Evolutionary conservation across 2,113 vertebrate genomes (phyloP), one percentile per base, ranked within the genome.

Genomic region (Pelobates fuscus): DNA sequence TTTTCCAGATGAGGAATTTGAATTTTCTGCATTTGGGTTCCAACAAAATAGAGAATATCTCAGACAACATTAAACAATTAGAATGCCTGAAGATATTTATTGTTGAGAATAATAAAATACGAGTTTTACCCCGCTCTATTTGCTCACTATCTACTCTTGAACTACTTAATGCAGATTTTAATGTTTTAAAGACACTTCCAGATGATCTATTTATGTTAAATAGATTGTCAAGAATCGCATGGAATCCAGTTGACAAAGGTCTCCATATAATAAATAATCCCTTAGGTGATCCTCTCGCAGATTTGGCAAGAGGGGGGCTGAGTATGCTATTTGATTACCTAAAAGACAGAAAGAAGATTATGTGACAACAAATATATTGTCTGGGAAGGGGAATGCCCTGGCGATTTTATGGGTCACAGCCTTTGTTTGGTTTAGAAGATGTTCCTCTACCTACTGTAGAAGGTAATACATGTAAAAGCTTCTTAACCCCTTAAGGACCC

Each of bases 221-320:
- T 12, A 78, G 87, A 10, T 88, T 98, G 54, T 67, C 83, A 25
- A 92, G 87, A 82, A 84, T 98, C 0, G 95, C 96, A 0, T 95
- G 94, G 86, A 98, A 98, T 80, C 95, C 96, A 0, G 83, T 98
- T 85, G 95, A 98, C 85, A 98, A 95, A 76, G 95, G 96, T 7
- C 89, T 99, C 8, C 97, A 98, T 78, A 92, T 98, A 2, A 81
- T 90, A 24, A 92, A 93, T 46, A 99, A 98, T 79, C 95, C 96
- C 2, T 82, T 98, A 20, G 75, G 93, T 23, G 96, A 95, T 70
- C 95, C 96, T 2, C 89, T 98, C 70, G 89, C 94, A 0, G 93
- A 97, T 82, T 84, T 94, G 1, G 55, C 97, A 0, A 93, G 95
- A 23, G 94, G 93, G 0, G 95, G 96, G 0, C 86, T 98, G 43